Evolutionary conservation across 2,797 vertebrate species (phyloP).

Genomic region (Tragopan temminckii): DNA sequence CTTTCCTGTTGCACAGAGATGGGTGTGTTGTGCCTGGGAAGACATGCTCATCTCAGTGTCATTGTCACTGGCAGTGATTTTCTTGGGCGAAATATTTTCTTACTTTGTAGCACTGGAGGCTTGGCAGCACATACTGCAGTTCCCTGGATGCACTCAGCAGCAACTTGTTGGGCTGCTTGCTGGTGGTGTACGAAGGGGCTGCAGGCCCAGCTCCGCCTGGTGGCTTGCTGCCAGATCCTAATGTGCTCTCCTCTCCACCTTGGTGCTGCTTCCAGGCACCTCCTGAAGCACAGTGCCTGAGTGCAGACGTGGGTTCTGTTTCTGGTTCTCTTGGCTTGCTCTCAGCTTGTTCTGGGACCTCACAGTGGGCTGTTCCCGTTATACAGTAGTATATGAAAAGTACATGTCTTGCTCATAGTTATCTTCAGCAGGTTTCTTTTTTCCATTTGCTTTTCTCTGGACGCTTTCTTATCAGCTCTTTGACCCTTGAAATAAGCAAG

Average conservation of each 20-base stretch:
- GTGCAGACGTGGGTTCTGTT: neutral
- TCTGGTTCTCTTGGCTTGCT: rapidly evolving
- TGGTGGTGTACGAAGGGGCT: rapidly evolving
- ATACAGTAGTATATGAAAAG: neutral
- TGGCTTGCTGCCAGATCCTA: neutral
- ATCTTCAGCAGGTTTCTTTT: neutral
- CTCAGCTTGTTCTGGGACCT: neutral
- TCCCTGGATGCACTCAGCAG: neutral
- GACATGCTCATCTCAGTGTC: rapidly evolving
- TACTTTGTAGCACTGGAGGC: rapidly evolving
- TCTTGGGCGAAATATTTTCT: rapidly evolving
- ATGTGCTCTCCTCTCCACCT: neutral
- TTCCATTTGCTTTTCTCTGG: neutral
- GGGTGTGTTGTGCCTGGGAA: rapidly evolving
- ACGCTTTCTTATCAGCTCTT: neutral
- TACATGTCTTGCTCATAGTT: neutral
- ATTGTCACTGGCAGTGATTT: neutral
- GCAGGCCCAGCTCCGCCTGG: rapidly evolving
- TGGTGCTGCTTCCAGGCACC: neutral
- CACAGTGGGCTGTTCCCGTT: neutral
- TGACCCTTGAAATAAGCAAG: neutral
- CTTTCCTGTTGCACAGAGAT: neutral
- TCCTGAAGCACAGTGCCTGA: neutral
- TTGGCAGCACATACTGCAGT: rapidly evolving
- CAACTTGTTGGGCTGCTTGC: rapidly evolving